Conservation (phyloP, 2,888 invertebrate genomes). For the Arenicola marina region DNA sequence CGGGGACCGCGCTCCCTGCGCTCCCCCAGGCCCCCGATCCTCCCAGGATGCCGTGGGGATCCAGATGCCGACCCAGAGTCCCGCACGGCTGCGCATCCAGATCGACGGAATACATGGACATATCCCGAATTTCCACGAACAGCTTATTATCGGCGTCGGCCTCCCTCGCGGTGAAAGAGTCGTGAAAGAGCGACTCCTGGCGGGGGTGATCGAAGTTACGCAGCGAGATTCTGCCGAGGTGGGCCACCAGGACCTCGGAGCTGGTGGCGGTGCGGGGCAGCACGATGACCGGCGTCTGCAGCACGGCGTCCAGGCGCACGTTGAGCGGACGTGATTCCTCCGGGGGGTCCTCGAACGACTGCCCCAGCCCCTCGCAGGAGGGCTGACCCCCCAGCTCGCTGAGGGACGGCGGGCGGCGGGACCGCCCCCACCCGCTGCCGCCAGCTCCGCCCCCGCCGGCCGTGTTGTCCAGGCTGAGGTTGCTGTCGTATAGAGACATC, state of each 20-base stretch:
- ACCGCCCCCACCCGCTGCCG: background rate
- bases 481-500: constrained; percentile 36
- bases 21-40: constrained; percentile 60
- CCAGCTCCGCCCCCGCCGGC: background rate
- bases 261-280: constrained; percentile 80
- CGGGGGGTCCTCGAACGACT: background rate
- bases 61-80: background rate
- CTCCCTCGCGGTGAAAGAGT: background rate
- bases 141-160: constrained; percentile 9
- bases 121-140: constrained; percentile 65
- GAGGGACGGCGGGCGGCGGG: background rate
- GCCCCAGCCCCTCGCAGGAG: background rate
- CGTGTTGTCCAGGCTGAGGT: constrained; percentile 12
- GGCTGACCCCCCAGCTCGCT: background rate
- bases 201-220: constrained; percentile 34
- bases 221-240: constrained; percentile 82
- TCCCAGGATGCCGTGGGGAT: background rate
- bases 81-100: constrained; percentile 60
- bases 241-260: constrained; percentile 84
- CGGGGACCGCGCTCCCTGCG: constrained; percentile 75
- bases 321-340: background rate
- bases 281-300: constrained; percentile 90
- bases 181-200: background rate
- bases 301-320: constrained; percentile 70
- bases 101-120: constrained; percentile 83